These are phyloP conservation scores for Nemopilema nomurai DNA, from an alignment of 30 jellyfish, hydroid and myxozoan species.

Conservation along the genomic window DNA sequence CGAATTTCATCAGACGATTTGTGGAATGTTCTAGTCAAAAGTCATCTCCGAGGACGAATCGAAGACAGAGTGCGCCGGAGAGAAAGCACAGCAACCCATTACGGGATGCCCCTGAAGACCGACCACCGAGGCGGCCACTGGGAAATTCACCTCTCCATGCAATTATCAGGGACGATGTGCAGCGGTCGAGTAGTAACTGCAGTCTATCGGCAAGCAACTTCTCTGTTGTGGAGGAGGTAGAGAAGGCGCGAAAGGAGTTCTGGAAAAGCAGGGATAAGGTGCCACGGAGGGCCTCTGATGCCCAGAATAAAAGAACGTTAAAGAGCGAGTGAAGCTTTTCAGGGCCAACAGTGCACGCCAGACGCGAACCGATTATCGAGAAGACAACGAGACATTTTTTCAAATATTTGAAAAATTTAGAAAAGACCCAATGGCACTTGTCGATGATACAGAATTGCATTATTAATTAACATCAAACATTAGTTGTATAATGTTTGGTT, in stretches of 20 bases:
- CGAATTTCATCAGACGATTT: constrained; percentile 9
- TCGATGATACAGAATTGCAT: constrained; percentile 13
- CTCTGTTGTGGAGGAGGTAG: neutral
- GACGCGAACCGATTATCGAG: neutral
- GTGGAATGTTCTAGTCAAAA: constrained; percentile 15
- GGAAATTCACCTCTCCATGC: constrained; percentile 10
- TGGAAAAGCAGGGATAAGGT: no score
- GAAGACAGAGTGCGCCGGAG: neutral
- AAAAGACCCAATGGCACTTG: constrained; percentile 6
- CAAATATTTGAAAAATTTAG: constrained; percentile 13
- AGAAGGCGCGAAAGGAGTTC: neutral
- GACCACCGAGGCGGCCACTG: neutral
- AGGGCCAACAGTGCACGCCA: neutral
- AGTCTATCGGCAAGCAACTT: neutral
- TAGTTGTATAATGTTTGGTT: neutral
- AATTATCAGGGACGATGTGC: neutral
- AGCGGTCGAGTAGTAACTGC: constrained; percentile 4
- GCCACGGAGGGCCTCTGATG: constrained; percentile 12
- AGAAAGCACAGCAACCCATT: neutral
- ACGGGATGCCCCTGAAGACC: neutral
- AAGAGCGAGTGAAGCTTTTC: constrained; percentile 1
- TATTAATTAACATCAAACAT: neutral
- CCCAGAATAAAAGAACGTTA: neutral
- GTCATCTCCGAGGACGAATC: neutral
- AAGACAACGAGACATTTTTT: constrained; percentile 14